Conservation (phyloP, 2,888 invertebrate species). For the Agonopterix heracliana region DNA sequence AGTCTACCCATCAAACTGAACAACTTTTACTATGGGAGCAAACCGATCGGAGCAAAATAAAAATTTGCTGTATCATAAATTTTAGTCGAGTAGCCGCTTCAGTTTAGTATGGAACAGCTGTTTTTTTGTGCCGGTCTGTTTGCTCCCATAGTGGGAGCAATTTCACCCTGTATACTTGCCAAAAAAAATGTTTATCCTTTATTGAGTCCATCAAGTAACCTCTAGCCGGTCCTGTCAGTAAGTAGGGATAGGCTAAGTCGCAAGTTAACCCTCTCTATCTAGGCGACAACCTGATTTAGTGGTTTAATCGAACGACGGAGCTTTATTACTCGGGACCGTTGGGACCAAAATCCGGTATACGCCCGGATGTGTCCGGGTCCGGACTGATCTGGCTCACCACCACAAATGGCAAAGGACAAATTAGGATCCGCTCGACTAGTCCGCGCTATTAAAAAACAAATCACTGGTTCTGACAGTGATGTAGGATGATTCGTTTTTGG, state of each 20-base stretch:
- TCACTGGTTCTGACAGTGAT: not conserved
- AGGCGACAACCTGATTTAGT: constrained; percentile 60
- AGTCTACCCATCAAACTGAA: too few species aligned
- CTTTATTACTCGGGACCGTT: constrained; percentile 45
- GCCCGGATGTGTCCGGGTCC: constrained; percentile 3
- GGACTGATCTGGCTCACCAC: constrained; percentile 25
- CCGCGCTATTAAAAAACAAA: constrained; percentile 9
- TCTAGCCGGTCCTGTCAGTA: constrained; percentile 3
- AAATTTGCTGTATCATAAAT: too few species aligned
- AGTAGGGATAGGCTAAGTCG: constrained; percentile 60
- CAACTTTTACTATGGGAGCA: too few species aligned
- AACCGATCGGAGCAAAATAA: too few species aligned
- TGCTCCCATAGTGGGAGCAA: too few species aligned
- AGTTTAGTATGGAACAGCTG: too few species aligned
- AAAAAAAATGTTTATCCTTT: too few species aligned
- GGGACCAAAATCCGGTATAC: constrained; percentile 29
- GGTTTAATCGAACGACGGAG: constrained; percentile 53
- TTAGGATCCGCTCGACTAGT: constrained; percentile 32
- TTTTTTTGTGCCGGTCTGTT: too few species aligned
- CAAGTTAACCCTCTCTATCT: constrained; percentile 60
- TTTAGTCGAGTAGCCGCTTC: too few species aligned
- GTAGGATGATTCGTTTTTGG: too few species aligned
- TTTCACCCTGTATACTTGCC: too few species aligned
- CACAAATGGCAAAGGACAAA: constrained; percentile 32
- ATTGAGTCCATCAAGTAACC: not conserved